phyloP scores from a whole-genome alignment of 2,888 invertebrate species.

The Netelia fuscicornis region DNA sequence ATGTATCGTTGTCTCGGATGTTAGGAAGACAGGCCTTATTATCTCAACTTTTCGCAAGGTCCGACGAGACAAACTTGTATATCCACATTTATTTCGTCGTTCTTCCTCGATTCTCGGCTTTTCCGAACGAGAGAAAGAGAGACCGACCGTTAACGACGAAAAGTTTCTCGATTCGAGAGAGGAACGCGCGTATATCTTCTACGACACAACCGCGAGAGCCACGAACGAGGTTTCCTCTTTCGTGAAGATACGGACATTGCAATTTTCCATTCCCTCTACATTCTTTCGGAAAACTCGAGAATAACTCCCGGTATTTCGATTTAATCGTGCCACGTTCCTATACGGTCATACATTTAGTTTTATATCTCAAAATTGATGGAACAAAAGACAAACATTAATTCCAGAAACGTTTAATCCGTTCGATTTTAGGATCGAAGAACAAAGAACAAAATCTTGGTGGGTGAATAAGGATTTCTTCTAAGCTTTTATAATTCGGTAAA shows the following conservation, averaged over 20 bases:
- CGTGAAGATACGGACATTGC: slow-evolving; percentile 26
- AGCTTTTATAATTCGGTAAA: background rate
- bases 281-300: background rate
- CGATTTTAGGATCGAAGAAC: background rate
- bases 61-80: slow-evolving; percentile 49
- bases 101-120: slow-evolving; percentile 51
- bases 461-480: background rate
- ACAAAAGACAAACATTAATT: slow-evolving; percentile 4
- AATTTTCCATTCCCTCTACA: slow-evolving; percentile 42
- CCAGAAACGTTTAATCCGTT: slow-evolving; percentile 15
- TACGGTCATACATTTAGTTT: slow-evolving; percentile 30
- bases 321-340: slow-evolving; percentile 4
- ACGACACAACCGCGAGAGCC: slow-evolving; percentile 17
- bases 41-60: slow-evolving; percentile 46
- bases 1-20: slow-evolving; percentile 24
- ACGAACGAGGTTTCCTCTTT: slow-evolving; percentile 16
- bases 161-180: slow-evolving; percentile 64
- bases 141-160: slow-evolving; percentile 49
- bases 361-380: background rate
- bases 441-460: background rate
- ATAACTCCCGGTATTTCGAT: slow-evolving; percentile 26
- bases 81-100: slow-evolving; percentile 46
- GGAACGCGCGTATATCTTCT: background rate
- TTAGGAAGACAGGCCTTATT: slow-evolving; percentile 1
- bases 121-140: slow-evolving; percentile 20